phyloP scores from a whole-genome alignment of 2,888 invertebrate species.

The Ormyrus thymus region DNA sequence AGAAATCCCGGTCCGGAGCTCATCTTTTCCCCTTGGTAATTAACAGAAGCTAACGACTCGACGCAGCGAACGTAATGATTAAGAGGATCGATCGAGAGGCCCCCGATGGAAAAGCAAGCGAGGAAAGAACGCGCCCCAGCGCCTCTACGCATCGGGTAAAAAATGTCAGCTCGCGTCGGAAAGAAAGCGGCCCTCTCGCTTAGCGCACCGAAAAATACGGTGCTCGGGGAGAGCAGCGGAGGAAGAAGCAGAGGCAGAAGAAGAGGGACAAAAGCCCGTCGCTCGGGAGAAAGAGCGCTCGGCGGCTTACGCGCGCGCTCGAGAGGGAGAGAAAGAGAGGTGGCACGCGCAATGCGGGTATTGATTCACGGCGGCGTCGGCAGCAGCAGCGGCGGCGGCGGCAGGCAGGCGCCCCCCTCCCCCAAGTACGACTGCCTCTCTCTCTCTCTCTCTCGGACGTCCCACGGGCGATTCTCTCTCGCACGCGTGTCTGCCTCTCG shows the following conservation, averaged over 20 bases:
- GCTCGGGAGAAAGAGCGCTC: neutral
- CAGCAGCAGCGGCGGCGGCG: conserved; percentile 74
- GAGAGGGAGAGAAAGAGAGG: conserved; percentile 59
- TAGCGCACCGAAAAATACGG: too few species aligned
- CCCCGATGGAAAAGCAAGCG: too few species aligned
- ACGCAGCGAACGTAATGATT: too few species aligned
- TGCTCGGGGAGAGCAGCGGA: neutral
- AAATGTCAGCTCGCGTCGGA: too few species aligned
- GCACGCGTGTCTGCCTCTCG: neutral
- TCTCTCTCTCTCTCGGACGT: neutral
- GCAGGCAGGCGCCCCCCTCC: conserved; percentile 69
- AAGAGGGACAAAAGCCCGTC: neutral
- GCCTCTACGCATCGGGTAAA: too few species aligned
- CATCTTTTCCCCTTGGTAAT: too few species aligned
- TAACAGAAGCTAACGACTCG: too few species aligned
- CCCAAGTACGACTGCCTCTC: neutral
- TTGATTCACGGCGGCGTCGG: conserved; percentile 76
- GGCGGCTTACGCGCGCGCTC: neutral
- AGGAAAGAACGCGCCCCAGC: too few species aligned
- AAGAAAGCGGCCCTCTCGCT: too few species aligned
- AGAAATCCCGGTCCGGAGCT: too few species aligned
- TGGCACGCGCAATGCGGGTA: conserved; percentile 75
- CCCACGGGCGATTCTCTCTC: neutral
- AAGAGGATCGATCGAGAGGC: too few species aligned
- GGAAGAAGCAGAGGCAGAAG: conserved; percentile 17